Base-by-base conservation (phyloP, 2,113 vertebrate species). In the Falcunculus frontatus region DNA sequence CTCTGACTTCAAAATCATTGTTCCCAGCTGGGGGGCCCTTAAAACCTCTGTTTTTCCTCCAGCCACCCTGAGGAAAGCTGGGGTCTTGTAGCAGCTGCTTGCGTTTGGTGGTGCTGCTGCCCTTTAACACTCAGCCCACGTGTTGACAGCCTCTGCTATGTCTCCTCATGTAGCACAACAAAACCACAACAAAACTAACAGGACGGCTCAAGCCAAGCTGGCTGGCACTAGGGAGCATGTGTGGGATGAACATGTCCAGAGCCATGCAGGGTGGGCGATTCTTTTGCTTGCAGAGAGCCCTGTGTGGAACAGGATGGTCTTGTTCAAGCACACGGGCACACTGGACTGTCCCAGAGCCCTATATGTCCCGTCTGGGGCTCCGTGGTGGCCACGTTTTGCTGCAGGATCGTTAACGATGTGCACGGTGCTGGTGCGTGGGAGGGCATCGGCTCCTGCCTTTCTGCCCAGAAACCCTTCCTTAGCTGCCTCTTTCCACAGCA, bases 251-350 rank as follows among this genome's bases (percentile, higher is more conserved):
- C 25, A 32, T 4, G 1, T 15, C 62, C 82, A 67, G 55, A 82
- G 64, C 64, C 50, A 42, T 0, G 1, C 30, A 27, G 70, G 16
- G 25, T 11, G 57, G 0, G 4, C 0, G 2, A 10, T 41, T 55
- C 41, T 56, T 37, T 76, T 0, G 0, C 59, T 76, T 75, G 52
- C 23, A 63, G 59, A 41, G 69, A 55, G 44, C 23, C 27, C 27
- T 86, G 47, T 39, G 53, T 64, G 88, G 84, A 53, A 79, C 2
- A 49, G 30, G 23, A 81, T 2, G 11, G 22, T 17, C 82, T 44
- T 50, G 30, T 42, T 70, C 2, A 42, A 69, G 55, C 27, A 25
- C 0, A 2, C 3, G 26, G 56, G 23, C 3, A 7, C 46, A 26
- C 21, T 44, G 6, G 5, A 5, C 30, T 33, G 16, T 37, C 3